Percentiles rank a stretch among this genome's conserved stretches.
Conservation (phyloP, 30 jellyfish, hydroid and myxozoan species). For the Mastigias papua region DNA sequence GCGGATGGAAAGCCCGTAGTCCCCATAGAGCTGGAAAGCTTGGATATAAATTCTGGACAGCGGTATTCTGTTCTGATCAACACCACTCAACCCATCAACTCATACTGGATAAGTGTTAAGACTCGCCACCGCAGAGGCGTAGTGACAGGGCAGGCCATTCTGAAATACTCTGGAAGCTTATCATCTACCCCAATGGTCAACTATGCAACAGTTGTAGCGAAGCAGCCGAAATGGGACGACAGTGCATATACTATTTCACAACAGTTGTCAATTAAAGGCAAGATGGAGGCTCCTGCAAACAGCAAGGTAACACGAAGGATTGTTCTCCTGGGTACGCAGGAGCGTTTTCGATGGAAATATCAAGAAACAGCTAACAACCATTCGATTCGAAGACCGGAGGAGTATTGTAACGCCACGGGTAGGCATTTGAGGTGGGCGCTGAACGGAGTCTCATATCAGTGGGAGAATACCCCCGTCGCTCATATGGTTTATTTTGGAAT, state of each 20-base stretch:
- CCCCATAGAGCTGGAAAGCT: conserved; percentile 44
- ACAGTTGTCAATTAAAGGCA: conserved; percentile 39
- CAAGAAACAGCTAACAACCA: conserved; percentile 41
- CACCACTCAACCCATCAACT: conserved; percentile 27
- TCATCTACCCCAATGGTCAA: background rate
- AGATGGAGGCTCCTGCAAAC: conserved; percentile 50
- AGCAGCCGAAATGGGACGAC: conserved; percentile 75
- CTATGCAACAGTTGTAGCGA: conserved; percentile 31
- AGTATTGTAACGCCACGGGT: conserved; percentile 48
- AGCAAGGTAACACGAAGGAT: conserved; percentile 57
- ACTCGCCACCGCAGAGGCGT: conserved; percentile 75
- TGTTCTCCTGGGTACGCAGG: conserved; percentile 67
- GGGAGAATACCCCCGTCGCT: conserved; percentile 77
- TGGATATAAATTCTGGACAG: conserved; percentile 72
- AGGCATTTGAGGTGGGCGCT: conserved; percentile 69
- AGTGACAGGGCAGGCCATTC: conserved; percentile 69
- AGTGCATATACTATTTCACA: conserved; percentile 33
- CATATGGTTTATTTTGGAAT: conserved; percentile 55
- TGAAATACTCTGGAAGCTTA: conserved; percentile 33
- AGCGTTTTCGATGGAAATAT: conserved; percentile 60
- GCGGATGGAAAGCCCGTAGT: conserved; percentile 59
- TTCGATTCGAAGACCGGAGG: conserved; percentile 23
- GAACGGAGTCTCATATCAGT: conserved; percentile 57
- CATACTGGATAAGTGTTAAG: conserved; percentile 67
- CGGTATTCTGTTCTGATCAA: conserved; percentile 64